phyloP scores from a whole-genome alignment of 37 sponge, comb jelly and placozoan species.

The Ephydatia muelleri region DNA sequence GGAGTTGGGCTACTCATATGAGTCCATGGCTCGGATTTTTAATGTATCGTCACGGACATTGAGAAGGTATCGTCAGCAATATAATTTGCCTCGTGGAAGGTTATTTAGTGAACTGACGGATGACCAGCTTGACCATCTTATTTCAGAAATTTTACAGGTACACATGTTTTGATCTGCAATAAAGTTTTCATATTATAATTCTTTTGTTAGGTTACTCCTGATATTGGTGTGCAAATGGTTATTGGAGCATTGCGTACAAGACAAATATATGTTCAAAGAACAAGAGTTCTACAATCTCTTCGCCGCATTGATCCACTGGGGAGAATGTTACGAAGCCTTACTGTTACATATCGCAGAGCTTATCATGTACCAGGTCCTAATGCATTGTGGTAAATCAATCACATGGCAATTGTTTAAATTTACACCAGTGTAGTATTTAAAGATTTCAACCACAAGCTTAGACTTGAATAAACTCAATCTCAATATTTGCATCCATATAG shows the following conservation, averaged over 20 bases:
- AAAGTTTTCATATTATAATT: background rate
- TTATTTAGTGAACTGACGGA: constrained; percentile 6
- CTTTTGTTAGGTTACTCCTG: background rate
- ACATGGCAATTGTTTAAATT: background rate
- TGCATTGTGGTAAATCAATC: background rate
- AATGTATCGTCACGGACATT: background rate
- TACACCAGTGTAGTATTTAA: too few species aligned
- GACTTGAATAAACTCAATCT: too few species aligned
- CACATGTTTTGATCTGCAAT: background rate
- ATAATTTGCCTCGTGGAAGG: background rate
- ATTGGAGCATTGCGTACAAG: constrained; percentile 2
- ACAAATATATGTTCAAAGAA: constrained; percentile 2
- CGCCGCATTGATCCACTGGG: constrained; percentile 3
- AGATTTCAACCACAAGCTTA: too few species aligned
- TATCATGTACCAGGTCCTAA: constrained; percentile 12
- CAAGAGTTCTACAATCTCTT: background rate
- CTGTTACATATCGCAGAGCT: constrained; percentile 5
- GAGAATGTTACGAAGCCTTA: background rate
- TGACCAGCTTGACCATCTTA: background rate
- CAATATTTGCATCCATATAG: too few species aligned
- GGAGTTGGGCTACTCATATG: too few species aligned
- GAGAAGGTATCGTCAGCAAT: background rate
- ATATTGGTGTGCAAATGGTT: background rate
- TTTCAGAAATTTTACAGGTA: background rate
- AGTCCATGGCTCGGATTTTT: background rate